phyloP scores from a whole-genome alignment of 2,888 invertebrate species.

The Argyra leucocephala region DNA sequence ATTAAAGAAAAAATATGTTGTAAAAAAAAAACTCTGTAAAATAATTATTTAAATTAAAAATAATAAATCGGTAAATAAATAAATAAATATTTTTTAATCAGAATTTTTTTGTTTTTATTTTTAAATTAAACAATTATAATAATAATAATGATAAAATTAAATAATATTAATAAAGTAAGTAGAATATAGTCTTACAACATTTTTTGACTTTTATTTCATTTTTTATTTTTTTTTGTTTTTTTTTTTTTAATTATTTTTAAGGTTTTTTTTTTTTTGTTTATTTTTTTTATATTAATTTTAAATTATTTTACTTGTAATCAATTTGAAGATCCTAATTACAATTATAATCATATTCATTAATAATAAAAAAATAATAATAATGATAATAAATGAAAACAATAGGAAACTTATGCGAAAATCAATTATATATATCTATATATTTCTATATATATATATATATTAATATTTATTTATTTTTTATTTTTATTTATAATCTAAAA shows the following conservation, averaged over 20 bases:
- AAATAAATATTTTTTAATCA: background rate
- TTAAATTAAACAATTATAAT: slow-evolving; percentile 11
- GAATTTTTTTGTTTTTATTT: background rate
- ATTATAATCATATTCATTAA: background rate
- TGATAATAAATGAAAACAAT: background rate
- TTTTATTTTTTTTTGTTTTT: background rate
- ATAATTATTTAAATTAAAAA: background rate
- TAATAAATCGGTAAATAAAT: no score
- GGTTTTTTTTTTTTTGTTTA: background rate
- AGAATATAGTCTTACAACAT: slow-evolving; percentile 6
- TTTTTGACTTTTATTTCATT: background rate
- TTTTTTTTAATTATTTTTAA: background rate
- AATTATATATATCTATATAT: slow-evolving; percentile 1
- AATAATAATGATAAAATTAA: slow-evolving; percentile 9
- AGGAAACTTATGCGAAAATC: background rate
- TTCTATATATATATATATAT: background rate
- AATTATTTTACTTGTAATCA: background rate
- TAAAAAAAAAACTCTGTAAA: no score
- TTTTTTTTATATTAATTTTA: background rate
- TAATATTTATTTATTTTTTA: background rate
- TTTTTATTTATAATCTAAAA: no score
- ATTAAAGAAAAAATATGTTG: no score
- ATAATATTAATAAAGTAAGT: slow-evolving; percentile 11
- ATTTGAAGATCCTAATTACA: slow-evolving; percentile 4
- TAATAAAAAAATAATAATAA: no score